A percentile compares a stretch with the other conserved stretches of the same genome.
These are phyloP conservation scores for Cremastinae sp. DNA, from an alignment of 2,888 invertebrate genomes.

Conservation along the genomic window DNA sequence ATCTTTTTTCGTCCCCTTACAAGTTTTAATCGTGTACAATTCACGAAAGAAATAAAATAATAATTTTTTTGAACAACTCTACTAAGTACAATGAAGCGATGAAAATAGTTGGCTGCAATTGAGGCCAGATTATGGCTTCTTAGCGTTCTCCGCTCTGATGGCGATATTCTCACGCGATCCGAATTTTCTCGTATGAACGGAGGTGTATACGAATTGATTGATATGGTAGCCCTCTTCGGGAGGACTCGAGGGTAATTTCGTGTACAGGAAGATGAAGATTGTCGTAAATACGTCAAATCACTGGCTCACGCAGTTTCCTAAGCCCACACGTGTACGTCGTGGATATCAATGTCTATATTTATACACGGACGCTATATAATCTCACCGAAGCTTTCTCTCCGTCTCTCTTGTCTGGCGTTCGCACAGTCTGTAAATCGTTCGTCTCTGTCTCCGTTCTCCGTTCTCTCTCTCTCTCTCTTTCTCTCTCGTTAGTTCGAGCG, in stretches of 20 bases:
- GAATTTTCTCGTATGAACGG: background rate
- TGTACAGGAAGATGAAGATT: constrained; percentile 72
- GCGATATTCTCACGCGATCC: background rate
- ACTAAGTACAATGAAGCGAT: too few species aligned
- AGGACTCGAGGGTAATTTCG: constrained; percentile 47
- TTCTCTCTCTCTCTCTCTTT: constrained; percentile 23
- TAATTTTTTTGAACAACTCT: too few species aligned
- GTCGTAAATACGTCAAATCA: constrained; percentile 71
- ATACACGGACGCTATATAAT: constrained; percentile 34
- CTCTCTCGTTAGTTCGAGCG: constrained; percentile 30
- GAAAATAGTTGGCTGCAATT: too few species aligned
- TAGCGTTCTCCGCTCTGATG: background rate
- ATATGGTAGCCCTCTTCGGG: constrained; percentile 23
- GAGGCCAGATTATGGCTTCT: too few species aligned
- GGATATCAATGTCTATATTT: constrained; percentile 25
- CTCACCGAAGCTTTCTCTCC: constrained; percentile 31
- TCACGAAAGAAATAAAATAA: too few species aligned
- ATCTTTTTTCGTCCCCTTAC: too few species aligned
- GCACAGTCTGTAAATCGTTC: constrained; percentile 51
- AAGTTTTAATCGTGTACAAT: too few species aligned
- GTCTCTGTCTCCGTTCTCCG: constrained; percentile 13
- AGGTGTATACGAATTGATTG: constrained; percentile 3
- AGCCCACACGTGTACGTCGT: constrained; percentile 64
- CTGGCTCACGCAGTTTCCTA: constrained; percentile 68
- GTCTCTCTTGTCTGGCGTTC: constrained; percentile 24